These are phyloP conservation scores for Copidosoma floridanum DNA, from an alignment of 1,140 invertebrate genomes.

Conservation along the genomic window DNA sequence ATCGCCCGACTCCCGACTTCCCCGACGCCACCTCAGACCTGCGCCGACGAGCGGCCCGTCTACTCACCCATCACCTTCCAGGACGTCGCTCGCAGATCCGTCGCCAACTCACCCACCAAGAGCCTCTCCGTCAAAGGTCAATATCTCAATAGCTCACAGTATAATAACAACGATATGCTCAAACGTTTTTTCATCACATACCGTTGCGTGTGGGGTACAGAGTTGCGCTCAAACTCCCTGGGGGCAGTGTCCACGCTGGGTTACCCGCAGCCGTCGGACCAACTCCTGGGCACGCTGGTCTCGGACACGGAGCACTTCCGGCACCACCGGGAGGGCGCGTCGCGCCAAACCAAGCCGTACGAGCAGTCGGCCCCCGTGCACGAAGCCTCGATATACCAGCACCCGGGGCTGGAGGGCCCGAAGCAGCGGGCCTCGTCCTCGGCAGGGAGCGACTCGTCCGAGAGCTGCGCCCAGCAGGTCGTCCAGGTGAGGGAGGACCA, in stretches of 20 bases:
- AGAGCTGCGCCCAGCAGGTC: background rate
- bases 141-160: background rate
- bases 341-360: background rate
- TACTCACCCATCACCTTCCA: slow-evolving; percentile 85
- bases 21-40: background rate
- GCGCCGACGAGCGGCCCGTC: slow-evolving; percentile 62
- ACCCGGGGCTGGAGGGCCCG: background rate
- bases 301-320: slow-evolving; percentile 62
- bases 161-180: too few species aligned
- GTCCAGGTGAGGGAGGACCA: background rate
- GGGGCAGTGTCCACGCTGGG: slow-evolving; percentile 56
- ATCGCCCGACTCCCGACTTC: background rate
- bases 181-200: too few species aligned
- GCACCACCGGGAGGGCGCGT: slow-evolving; percentile 51
- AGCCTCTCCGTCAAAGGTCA: slow-evolving; percentile 26
- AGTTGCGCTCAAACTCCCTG: slow-evolving; percentile 62
- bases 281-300: slow-evolving; percentile 57
- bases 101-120: slow-evolving; percentile 70
- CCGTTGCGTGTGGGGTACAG: slow-evolving; percentile 39
- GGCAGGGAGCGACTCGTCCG: background rate
- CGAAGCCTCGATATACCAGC: background rate
- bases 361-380: background rate
- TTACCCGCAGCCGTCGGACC: slow-evolving; percentile 48
- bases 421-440: background rate
- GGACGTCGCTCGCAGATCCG: slow-evolving; percentile 73